Evolutionary conservation across 1,140 invertebrate species (phyloP).

Genomic region (Manduca sexta): DNA sequence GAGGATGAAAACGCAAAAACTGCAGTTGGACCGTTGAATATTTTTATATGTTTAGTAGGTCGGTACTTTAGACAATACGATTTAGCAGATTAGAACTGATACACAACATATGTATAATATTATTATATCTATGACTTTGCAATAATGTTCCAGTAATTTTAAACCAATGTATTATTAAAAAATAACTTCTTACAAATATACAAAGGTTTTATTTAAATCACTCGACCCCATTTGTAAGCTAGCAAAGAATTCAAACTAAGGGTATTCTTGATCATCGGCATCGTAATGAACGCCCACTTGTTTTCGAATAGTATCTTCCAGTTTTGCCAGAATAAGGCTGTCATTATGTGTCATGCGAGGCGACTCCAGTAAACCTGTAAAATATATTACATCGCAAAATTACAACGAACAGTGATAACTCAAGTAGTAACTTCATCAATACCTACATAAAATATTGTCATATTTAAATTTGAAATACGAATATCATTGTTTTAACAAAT

Average conservation of each 20-base stretch:
- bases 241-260: slow-evolving; percentile 7
- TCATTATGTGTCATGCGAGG: slow-evolving; percentile 46
- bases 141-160: no score
- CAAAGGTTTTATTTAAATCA: no score
- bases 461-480: no score
- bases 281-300: slow-evolving; percentile 52
- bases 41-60: slow-evolving; percentile 60
- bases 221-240: no score
- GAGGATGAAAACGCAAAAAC: slow-evolving; percentile 41
- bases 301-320: slow-evolving; percentile 41
- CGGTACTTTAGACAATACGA: slow-evolving; percentile 61
- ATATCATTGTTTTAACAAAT: no score
- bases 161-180: no score
- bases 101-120: no score
- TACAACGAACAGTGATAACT: not conserved
- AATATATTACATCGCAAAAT: not conserved
- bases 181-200: no score
- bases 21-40: slow-evolving; percentile 48
- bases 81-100: slow-evolving; percentile 36
- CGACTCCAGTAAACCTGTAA: slow-evolving; percentile 44
- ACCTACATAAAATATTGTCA: no score
- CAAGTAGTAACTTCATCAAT: no score
- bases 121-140: no score
- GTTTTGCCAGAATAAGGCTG: slow-evolving; percentile 40
- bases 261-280: slow-evolving; percentile 45